phyloP scores from a whole-genome alignment of 2,888 invertebrate species.

The Ochropleura leucogaster region DNA sequence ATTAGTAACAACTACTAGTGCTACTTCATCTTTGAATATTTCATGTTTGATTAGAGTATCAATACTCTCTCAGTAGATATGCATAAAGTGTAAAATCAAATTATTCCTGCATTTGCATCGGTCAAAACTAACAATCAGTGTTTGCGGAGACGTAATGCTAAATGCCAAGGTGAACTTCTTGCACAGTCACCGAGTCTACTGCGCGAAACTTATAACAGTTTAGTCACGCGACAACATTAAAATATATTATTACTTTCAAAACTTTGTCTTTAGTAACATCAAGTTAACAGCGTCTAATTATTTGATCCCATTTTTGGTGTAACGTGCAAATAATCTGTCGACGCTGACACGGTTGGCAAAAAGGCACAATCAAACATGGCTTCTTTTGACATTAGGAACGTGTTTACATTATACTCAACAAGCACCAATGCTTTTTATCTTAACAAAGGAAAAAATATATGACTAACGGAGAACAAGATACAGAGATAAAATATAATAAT shows the following conservation, averaged over 20 bases:
- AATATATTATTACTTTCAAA: slow-evolving; percentile 58
- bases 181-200: slow-evolving; percentile 78
- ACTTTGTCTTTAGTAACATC: slow-evolving; percentile 17
- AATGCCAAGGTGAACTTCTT: slow-evolving; percentile 88
- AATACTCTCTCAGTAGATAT: neutral
- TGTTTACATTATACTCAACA: neutral
- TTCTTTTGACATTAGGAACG: neutral
- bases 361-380: slow-evolving; percentile 8
- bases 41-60: neutral
- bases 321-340: neutral
- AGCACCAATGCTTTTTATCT: neutral
- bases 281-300: neutral
- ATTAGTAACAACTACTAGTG: neutral
- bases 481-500: slow-evolving; percentile 18
- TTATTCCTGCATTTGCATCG: slow-evolving; percentile 58
- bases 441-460: slow-evolving; percentile 9
- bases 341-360: neutral
- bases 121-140: slow-evolving; percentile 70
- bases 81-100: slow-evolving; percentile 25
- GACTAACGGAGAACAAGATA: neutral
- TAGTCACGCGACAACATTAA: slow-evolving; percentile 57
- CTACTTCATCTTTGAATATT: neutral
- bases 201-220: slow-evolving; percentile 70
- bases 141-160: slow-evolving; percentile 75
- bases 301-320: neutral